Evolutionary conservation across 2,888 invertebrate species (phyloP).

Genomic region (Pyrrhosoma nymphula): DNA sequence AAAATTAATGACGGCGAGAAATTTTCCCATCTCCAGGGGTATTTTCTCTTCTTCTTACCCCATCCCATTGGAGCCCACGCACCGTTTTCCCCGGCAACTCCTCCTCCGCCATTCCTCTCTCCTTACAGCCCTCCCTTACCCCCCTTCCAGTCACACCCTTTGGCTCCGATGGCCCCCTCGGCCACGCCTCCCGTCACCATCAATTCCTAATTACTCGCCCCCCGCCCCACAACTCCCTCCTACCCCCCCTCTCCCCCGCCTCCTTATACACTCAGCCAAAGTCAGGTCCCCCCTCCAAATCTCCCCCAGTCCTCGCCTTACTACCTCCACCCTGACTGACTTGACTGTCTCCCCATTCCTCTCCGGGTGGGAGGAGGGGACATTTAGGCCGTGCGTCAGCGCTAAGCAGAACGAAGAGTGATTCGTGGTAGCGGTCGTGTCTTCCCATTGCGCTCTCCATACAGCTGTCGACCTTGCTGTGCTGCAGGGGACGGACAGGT

Average conservation of each 20-base stretch:
- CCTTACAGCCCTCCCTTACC: neutral
- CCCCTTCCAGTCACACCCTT: neutral
- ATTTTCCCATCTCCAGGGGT: neutral
- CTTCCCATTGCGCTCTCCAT: neutral
- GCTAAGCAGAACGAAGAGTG: too few species aligned
- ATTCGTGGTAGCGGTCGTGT: too few species aligned
- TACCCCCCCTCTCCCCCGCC: neutral
- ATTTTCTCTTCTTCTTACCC: neutral
- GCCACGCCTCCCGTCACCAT: neutral
- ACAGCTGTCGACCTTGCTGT: too few species aligned
- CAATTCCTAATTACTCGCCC: slow-evolving; percentile 22
- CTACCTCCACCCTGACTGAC: neutral
- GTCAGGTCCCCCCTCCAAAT: neutral
- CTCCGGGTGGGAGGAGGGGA: too few species aligned
- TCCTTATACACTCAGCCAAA: neutral
- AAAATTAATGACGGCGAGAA: neutral
- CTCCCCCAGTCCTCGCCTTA: neutral
- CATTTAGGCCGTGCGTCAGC: too few species aligned
- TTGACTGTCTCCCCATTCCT: too few species aligned
- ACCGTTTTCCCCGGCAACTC: neutral
- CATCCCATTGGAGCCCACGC: neutral
- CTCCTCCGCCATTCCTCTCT: neutral
- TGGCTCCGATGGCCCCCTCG: neutral
- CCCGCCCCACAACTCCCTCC: neutral
- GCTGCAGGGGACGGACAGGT: too few species aligned